Conservation (phyloP, 1,140 invertebrate genomes). For the Pogonomyrmex barbatus region DNA sequence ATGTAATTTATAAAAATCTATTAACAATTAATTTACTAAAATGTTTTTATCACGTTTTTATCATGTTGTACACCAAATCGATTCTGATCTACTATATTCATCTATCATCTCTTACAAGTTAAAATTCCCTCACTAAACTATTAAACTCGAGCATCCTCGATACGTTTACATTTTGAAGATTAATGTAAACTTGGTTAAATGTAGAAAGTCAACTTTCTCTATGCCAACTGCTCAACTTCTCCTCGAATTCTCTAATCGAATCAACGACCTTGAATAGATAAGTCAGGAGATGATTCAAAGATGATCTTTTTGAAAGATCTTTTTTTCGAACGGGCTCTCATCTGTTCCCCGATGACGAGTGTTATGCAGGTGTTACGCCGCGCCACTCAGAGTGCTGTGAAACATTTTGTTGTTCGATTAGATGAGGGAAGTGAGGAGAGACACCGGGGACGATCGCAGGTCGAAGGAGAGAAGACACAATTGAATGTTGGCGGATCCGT, state of each 20-base stretch:
- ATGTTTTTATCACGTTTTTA: background rate
- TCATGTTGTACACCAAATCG: too few species aligned
- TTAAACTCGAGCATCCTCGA: background rate
- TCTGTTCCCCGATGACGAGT: constrained; percentile 13
- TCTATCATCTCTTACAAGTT: background rate
- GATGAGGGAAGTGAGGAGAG: constrained; percentile 20
- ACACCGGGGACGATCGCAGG: constrained; percentile 46
- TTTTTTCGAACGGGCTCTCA: constrained; percentile 14
- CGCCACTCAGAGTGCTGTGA: constrained; percentile 23
- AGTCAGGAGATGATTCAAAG: background rate
- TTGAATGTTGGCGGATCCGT: constrained; percentile 80
- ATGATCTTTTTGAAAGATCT: background rate
- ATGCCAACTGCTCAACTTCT: background rate
- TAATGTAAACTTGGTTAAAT: background rate
- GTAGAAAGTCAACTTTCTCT: background rate
- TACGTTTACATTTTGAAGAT: background rate
- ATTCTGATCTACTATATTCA: background rate
- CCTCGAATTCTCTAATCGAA: background rate
- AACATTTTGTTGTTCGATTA: constrained; percentile 55
- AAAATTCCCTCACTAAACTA: background rate
- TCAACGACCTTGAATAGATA: constrained; percentile 5
- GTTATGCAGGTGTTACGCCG: constrained; percentile 34
- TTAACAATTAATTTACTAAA: background rate
- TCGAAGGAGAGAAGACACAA: constrained; percentile 71
- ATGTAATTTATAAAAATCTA: background rate